phyloP scores from a whole-genome alignment of 1,140 invertebrate species.

The Drosophila obscura region DNA sequence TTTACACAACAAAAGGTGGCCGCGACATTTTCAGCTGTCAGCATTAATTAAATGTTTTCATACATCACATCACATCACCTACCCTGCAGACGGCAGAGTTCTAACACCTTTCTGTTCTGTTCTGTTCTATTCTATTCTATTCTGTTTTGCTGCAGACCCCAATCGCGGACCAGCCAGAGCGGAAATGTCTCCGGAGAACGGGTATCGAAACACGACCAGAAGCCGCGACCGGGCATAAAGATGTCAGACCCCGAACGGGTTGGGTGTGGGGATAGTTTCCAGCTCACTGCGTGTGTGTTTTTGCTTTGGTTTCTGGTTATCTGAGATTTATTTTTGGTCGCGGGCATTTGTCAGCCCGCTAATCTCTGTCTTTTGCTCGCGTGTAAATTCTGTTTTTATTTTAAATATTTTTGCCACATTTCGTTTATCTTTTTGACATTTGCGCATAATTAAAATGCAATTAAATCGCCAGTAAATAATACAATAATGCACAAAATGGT shows the following conservation, averaged over 20 bases:
- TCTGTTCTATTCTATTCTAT: background rate
- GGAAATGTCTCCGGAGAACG: slow-evolving; percentile 63
- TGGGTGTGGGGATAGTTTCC: slow-evolving; percentile 16
- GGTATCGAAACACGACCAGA: slow-evolving; percentile 65
- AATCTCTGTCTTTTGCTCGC: slow-evolving; percentile 27
- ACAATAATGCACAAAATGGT: slow-evolving; percentile 6
- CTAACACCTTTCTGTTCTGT: slow-evolving; percentile 57
- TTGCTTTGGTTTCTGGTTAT: slow-evolving; percentile 10
- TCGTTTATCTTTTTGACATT: slow-evolving; percentile 16
- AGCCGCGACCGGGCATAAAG: slow-evolving; percentile 62
- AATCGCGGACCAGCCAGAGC: slow-evolving; percentile 29
- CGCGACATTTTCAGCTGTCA: slow-evolving; percentile 78
- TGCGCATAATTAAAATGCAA: slow-evolving; percentile 26
- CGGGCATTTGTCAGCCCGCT: slow-evolving; percentile 46
- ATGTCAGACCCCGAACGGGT: slow-evolving; percentile 56
- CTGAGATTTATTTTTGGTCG: slow-evolving; percentile 60
- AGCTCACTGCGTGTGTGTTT: slow-evolving; percentile 11
- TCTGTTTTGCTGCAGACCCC: background rate
- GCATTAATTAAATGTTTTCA: slow-evolving; percentile 82
- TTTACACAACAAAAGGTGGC: slow-evolving; percentile 78
- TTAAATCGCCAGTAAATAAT: slow-evolving; percentile 18
- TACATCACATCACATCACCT: slow-evolving; percentile 39
- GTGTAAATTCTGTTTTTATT: slow-evolving; percentile 24
- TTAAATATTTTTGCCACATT: slow-evolving; percentile 20
- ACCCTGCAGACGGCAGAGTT: slow-evolving; percentile 50